Evolutionary conservation across 1,140 invertebrate species (phyloP).

Genomic region (Drosophila erecta): DNA sequence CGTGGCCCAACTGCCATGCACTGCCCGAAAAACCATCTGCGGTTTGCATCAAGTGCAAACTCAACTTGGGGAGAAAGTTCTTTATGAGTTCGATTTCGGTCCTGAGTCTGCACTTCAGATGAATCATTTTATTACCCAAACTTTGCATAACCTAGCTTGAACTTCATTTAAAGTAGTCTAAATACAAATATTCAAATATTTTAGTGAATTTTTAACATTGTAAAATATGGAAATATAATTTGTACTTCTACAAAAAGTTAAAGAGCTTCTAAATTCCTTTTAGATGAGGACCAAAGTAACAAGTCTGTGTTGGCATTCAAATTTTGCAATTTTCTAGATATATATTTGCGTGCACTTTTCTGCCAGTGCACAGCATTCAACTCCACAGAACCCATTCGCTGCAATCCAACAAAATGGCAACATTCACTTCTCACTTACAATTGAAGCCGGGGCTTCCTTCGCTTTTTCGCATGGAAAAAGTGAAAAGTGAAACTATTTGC

Average conservation of each 20-base stretch:
- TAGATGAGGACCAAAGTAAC: no score
- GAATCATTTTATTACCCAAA: not conserved
- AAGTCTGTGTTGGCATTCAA: no score
- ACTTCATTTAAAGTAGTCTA: no score
- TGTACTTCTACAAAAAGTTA: no score
- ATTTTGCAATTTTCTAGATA: no score
- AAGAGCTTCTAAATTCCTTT: no score
- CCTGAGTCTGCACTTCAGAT: not conserved
- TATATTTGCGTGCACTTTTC: not conserved
- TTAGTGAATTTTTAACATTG: no score
- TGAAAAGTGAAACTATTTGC: conserved; percentile 78
- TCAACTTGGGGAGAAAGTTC: not conserved
- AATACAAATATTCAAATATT: no score
- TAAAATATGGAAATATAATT: no score
- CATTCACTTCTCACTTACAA: conserved; percentile 68
- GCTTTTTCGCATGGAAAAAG: conserved; percentile 48
- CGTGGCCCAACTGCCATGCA: conserved; percentile 36
- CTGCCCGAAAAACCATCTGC: conserved; percentile 7
- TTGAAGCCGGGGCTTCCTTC: conserved; percentile 53
- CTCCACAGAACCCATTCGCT: conserved; percentile 41
- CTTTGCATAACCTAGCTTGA: no score
- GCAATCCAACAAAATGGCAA: conserved; percentile 71
- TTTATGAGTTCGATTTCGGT: not conserved
- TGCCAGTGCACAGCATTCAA: conserved; percentile 6
- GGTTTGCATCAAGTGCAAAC: not conserved